These are phyloP conservation scores for Abramis brama DNA, from an alignment of 2,113 vertebrate genomes.

Conservation along the genomic window DNA sequence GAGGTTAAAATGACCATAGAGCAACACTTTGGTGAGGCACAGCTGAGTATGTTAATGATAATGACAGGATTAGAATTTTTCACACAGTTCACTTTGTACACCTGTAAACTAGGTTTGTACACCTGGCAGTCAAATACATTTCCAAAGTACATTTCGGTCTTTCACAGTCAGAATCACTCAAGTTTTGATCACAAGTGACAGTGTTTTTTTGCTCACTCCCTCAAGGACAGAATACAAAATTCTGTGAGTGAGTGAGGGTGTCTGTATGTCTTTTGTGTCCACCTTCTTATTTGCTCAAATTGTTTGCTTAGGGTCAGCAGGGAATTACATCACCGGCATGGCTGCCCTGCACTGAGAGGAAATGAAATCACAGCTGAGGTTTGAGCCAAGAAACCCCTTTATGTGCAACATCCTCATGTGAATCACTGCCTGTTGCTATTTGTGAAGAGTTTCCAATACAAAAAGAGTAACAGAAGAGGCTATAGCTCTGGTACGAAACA, in stretches of 20 bases:
- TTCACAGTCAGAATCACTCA: not conserved
- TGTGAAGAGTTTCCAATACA: slow-evolving; percentile 52
- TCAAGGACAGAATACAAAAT: not conserved
- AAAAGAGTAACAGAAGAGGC: slow-evolving; percentile 43
- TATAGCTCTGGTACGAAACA: slow-evolving; percentile 4
- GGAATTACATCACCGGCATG: slow-evolving; percentile 73
- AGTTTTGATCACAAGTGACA: not conserved
- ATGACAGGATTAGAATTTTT: not conserved
- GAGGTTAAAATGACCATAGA: slow-evolving; percentile 1
- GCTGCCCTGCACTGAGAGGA: slow-evolving; percentile 69
- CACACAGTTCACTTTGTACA: slow-evolving; percentile 1
- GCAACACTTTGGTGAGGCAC: not conserved
- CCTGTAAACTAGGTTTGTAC: not conserved
- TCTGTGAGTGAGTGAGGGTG: not conserved
- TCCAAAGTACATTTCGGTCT: not conserved
- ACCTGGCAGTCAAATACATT: not conserved
- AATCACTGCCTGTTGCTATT: slow-evolving; percentile 53
- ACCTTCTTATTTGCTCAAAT: slow-evolving; percentile 44
- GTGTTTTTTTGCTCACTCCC: not conserved
- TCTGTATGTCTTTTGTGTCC: not conserved
- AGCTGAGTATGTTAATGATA: not conserved
- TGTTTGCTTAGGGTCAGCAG: slow-evolving; percentile 67
- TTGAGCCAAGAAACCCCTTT: slow-evolving; percentile 57
- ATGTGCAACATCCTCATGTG: slow-evolving; percentile 55
- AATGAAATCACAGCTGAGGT: slow-evolving; percentile 77